Base-by-base conservation (phyloP, 2,113 vertebrate genomes). In the Crocuta crocuta region DNA sequence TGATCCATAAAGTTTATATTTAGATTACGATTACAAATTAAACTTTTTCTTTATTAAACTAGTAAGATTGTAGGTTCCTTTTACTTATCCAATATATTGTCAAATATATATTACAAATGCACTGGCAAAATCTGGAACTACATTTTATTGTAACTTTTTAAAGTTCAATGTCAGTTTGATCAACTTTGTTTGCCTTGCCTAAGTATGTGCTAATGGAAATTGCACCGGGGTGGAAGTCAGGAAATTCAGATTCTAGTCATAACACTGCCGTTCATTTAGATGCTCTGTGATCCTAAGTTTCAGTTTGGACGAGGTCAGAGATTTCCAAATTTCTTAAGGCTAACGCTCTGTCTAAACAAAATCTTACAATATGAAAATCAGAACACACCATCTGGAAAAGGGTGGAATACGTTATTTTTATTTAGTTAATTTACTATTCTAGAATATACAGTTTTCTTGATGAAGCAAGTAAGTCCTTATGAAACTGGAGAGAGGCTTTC, bases 111-210 rank as follows among this genome's bases (percentile, higher is more conserved):
- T 81, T 66, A 13, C 53, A 84, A 85, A 85, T 88, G 76, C 5
- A 15, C 45, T 95, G 48, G 21, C 73, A 88, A 79, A 89, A 82
- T 80, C 53, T 91, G 19, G 28, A 93, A n/a, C 50, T 48, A 33
- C 7, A 8, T 70, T 78, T 92, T 95, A 70, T 87, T 79, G 15
- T 63, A n/a, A 76, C 58, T 65, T 92, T 81, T 85, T 71, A 78
- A 95, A 89, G 24, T 91, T 92, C 39, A 55, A 21, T 43, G 45
- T 89, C 13, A 82, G 65, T 93, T 92, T 81, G 43, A 89, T 89
- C 33, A 73, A 13, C 61, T 89, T 58, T 70, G 74, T 83, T 96
- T 89, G 79, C 15, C 8, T 78, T 95, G 82, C n/a, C 13, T 13
- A 68, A 70, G 21, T 55, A 13, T 92, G 83, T 68, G 87, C 78